Conservation (phyloP, 2,888 invertebrate genomes). For the Latrodectus elegans region DNA sequence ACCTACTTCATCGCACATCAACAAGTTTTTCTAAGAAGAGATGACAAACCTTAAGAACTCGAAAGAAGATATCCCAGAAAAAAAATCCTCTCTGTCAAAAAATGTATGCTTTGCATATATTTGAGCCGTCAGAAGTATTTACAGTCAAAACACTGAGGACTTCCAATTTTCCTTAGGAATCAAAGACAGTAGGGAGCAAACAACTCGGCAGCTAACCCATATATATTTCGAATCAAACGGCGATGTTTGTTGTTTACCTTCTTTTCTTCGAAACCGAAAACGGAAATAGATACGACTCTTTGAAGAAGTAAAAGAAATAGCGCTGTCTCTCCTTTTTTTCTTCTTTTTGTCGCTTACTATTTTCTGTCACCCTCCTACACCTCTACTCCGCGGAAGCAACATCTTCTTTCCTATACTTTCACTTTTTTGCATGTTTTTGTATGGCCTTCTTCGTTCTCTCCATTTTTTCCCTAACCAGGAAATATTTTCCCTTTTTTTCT, state of each 20-base stretch:
- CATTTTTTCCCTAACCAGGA: neutral
- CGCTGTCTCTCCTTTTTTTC: neutral
- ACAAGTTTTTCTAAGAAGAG: constrained; percentile 1
- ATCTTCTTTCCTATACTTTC: constrained; percentile 21
- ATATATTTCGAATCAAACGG: constrained; percentile 22
- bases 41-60: neutral
- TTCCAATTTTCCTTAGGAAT: constrained; percentile 6
- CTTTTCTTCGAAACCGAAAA: neutral
- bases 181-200: constrained; percentile 17
- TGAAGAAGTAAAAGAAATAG: too few species aligned
- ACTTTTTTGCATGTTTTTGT: constrained; percentile 44
- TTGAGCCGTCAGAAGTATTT: constrained; percentile 49
- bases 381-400: neutral
- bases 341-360: constrained; percentile 6
- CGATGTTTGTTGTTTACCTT: constrained; percentile 11
- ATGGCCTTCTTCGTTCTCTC: constrained; percentile 16
- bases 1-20: neutral
- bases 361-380: constrained; percentile 13
- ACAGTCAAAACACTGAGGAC: constrained; percentile 35
- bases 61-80: neutral
- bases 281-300: constrained; percentile 10
- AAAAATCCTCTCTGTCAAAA: constrained; percentile 30
- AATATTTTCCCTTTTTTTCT: neutral
- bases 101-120: constrained; percentile 31
- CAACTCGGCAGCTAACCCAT: constrained; percentile 37